Base-by-base conservation (phyloP, 64 coral and sea anemone genomes). In the Porites lutea region DNA sequence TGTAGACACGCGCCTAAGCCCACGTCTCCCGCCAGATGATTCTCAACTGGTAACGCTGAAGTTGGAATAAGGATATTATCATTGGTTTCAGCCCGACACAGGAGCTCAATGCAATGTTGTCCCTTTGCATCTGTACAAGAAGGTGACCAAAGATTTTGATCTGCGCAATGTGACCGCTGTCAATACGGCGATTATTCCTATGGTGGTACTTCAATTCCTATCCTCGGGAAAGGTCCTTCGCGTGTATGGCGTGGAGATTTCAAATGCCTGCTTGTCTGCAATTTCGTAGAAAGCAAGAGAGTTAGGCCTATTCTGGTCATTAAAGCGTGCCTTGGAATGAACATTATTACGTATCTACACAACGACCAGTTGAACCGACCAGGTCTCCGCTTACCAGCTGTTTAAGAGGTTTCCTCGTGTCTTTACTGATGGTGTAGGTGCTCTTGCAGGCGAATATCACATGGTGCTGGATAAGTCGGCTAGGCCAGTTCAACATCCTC, bases 81-180 rank as follows among this genome's bases (percentile, higher is more conserved):
- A 67, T 48, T 62, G 65, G 2, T 84, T 84, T 3, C 43, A 82
- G 14, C 47, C 63, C 14, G 55, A 82, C 18, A 82, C 79, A 1
- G 79, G 53, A 48, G 54, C 55, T 1, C 54, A 44, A 2, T 82
- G 79, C 7, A 82, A 82, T 61, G 79, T 84, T 65, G 65, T 84
- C 4, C 59, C 81, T 0, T 4, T 48, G 4, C 82, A 85, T 23
- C 66, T 85, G 13, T 68, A 85, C 50, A 19, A 70, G 43, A 82
- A 82, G 22, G 82, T 6, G 5, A 85, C 82, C 5, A 62, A 58
- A 19, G 79, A 82, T 62, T 60, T 27, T 48, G 44, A 48, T 2
- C 5, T 85, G 0, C 48, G 48, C 43, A 9, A 67, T 6, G 82
- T 85, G 11, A 48, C 0, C 0, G 60, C 45, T 19, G 19, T 3